A percentile compares a stretch with the other conserved stretches of the same genome.
These are phyloP conservation scores for Elmis aenea DNA, from an alignment of 2,888 invertebrate species.

Conservation along the genomic window DNA sequence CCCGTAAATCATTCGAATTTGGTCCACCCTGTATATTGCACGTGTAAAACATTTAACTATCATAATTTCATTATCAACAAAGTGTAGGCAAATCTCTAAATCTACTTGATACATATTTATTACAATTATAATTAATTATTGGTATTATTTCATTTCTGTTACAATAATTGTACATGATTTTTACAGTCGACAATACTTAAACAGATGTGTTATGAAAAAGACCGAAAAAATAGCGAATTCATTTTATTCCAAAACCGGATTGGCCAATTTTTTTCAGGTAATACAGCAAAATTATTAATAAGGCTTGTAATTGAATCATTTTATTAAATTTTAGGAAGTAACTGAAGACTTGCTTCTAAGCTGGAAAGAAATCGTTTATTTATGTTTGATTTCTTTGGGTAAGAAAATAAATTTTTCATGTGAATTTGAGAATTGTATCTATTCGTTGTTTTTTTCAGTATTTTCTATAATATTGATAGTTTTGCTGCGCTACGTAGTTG, in stretches of 20 bases:
- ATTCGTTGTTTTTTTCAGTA: constrained; percentile 42
- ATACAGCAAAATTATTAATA: no score
- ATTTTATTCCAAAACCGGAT: constrained; percentile 48
- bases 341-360: constrained; percentile 56
- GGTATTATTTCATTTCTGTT: no score
- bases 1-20: no score
- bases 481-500: constrained; percentile 55
- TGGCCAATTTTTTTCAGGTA: constrained; percentile 51
- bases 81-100: no score
- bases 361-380: constrained; percentile 56
- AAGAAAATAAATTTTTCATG: constrained; percentile 26
- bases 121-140: no score
- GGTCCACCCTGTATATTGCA: no score
- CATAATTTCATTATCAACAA: no score
- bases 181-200: constrained; percentile 49
- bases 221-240: constrained; percentile 42
- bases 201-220: constrained; percentile 51
- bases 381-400: constrained; percentile 58
- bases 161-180: no score
- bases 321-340: constrained; percentile 49
- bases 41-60: no score
- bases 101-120: no score
- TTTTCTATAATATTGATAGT: constrained; percentile 52
- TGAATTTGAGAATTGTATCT: constrained; percentile 6
- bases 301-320: no score